Evolutionary conservation across 2,888 invertebrate species (phyloP).

Genomic region (Monoplex corrugatus): DNA sequence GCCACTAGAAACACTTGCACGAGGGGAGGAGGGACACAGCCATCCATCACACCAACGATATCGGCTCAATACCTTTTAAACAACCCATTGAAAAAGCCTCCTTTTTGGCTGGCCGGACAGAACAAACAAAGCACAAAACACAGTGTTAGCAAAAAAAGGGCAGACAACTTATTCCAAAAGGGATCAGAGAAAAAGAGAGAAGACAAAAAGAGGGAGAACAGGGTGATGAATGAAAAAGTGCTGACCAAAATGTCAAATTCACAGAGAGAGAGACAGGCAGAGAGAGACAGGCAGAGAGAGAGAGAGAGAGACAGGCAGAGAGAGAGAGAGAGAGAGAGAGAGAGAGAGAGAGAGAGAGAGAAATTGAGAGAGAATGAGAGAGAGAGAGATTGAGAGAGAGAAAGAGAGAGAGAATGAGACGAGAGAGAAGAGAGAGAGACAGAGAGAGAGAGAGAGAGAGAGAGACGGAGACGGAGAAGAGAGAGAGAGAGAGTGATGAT

Average conservation of each 20-base stretch:
- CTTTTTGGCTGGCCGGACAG: slow-evolving; percentile 55
- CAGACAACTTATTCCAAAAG: slow-evolving; percentile 9
- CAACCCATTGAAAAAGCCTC: slow-evolving; percentile 61
- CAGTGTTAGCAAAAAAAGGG: slow-evolving; percentile 42
- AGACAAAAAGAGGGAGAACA: background rate
- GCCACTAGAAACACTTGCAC: no score
- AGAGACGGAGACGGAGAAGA: background rate
- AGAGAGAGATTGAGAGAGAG: background rate
- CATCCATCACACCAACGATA: background rate
- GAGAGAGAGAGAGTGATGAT: background rate
- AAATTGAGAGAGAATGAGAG: background rate
- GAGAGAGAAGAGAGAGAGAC: background rate
- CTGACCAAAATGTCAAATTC: background rate
- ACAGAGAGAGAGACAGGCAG: background rate
- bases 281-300: background rate
- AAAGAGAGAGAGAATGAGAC: background rate
- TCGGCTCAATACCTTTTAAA: slow-evolving; percentile 58
- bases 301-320: background rate
- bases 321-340: background rate
- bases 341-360: background rate
- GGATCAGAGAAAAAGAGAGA: slow-evolving; percentile 12
- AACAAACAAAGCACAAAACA: slow-evolving; percentile 37
- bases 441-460: background rate
- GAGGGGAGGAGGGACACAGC: background rate
- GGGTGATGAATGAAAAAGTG: no score